Base-by-base conservation (phyloP, 2,113 vertebrate genomes). In the Callospermophilus lateralis region DNA sequence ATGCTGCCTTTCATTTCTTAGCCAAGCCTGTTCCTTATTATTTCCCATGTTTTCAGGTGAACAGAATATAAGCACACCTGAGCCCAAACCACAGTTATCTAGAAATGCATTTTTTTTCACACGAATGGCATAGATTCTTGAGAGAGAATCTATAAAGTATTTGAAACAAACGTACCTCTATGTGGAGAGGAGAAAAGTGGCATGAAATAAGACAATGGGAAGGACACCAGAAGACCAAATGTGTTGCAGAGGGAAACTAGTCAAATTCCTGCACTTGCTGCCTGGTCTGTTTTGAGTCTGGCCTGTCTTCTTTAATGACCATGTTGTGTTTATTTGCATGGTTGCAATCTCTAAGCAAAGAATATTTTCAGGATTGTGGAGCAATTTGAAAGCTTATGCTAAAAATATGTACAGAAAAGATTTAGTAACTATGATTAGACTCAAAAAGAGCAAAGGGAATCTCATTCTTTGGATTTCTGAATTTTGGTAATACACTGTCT, bases 341-440 rank as follows among this genome's bases (percentile, higher is more conserved):
- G 58, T 39, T 63, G 19, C n/a, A 63, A 22, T 96, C 72, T 48
- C 11, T 76, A 89, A 73, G 61, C 78, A 88, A 90, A 92, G 61
- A 92, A 73, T 89, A 70, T 83, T 77, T 90, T 73, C 63, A 94
- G 48, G 48, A 81, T 77, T 95, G 95, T 51, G 84, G 61, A 93
- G 84, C 86, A 67, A 73, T 83, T 70, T 94, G 61, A 94, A 90
- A 74, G 26, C 20, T 28, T 90, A 39, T 70, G n/a, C 74, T 51
- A 85, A 87, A 91, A 85, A 89, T 63, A 42, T 72, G 8, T 13
- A 6, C 19, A 94, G 67, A 87, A 96, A 93, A 68, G 81, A 83
- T 19, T 81, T 87, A 81, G 88, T 80, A 67, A 76, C 16, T 42
- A 8, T 80, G 34, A 73, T 78, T 90, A 95, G 67, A 73, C 28